These are phyloP conservation scores for Tenthredo amoena DNA, from an alignment of 2,888 invertebrate genomes.

Conservation along the genomic window DNA sequence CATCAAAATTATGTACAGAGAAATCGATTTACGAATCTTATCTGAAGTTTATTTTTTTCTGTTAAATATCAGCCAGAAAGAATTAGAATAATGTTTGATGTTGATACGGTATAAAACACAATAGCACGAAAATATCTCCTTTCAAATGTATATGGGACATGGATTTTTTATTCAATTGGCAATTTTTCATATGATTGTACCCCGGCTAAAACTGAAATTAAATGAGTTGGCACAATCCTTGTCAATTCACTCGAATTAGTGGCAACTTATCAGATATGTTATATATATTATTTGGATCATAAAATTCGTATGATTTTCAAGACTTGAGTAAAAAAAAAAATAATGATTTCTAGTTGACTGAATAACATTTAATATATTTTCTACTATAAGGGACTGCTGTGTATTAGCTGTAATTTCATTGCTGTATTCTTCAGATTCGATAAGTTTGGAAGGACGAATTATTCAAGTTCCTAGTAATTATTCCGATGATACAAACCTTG, in stretches of 20 bases:
- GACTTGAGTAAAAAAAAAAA: neutral
- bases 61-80: neutral
- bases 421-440: neutral
- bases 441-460: neutral
- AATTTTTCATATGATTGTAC: neutral
- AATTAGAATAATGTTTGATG: neutral
- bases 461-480: constrained; percentile 3
- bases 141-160: neutral
- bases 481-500: neutral
- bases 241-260: neutral
- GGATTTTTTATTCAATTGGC: neutral
- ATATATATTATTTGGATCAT: neutral
- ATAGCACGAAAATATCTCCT: neutral
- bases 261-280: neutral
- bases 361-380: neutral
- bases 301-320: neutral
- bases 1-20: neutral
- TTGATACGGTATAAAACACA: neutral
- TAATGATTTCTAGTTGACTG: neutral
- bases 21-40: neutral
- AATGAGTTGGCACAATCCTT: neutral
- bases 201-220: neutral
- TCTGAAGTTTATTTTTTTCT: neutral
- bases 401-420: neutral
- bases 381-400: neutral